Evolutionary conservation across 2,888 invertebrate species (phyloP).

Genomic region (Caenorhabditis uteleia): DNA sequence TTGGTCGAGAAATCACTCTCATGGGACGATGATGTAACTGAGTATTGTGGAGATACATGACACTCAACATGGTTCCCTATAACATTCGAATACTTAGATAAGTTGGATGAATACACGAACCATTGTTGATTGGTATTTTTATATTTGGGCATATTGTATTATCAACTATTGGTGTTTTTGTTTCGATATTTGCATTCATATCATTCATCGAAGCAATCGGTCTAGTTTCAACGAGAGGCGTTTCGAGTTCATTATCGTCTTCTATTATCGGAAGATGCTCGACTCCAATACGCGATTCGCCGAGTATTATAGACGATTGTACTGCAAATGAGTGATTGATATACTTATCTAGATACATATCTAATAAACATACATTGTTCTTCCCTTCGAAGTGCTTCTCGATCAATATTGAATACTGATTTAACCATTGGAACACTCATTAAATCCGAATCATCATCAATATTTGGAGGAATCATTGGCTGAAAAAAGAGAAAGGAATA

Average conservation of each 20-base stretch:
- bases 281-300: constrained; percentile 47
- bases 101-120: too few species aligned
- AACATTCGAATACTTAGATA: too few species aligned
- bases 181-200: background rate
- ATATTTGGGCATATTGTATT: too few species aligned
- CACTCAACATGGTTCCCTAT: too few species aligned
- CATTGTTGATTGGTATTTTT: too few species aligned
- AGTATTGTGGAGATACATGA: too few species aligned
- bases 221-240: constrained; percentile 47
- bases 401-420: constrained; percentile 39
- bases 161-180: background rate
- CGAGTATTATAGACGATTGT: constrained; percentile 46
- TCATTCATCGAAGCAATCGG: constrained; percentile 7
- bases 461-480: constrained; percentile 15
- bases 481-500: constrained; percentile 5
- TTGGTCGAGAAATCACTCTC: too few species aligned
- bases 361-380: constrained; percentile 39
- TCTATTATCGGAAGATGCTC: constrained; percentile 54
- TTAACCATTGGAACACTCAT: constrained; percentile 42
- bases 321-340: constrained; percentile 23
- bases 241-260: constrained; percentile 47
- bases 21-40: too few species aligned
- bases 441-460: constrained; percentile 39
- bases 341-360: background rate
- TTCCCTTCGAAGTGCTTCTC: constrained; percentile 43